Conservation (phyloP, 2,888 invertebrate genomes). For the Zeuzera pyrina region DNA sequence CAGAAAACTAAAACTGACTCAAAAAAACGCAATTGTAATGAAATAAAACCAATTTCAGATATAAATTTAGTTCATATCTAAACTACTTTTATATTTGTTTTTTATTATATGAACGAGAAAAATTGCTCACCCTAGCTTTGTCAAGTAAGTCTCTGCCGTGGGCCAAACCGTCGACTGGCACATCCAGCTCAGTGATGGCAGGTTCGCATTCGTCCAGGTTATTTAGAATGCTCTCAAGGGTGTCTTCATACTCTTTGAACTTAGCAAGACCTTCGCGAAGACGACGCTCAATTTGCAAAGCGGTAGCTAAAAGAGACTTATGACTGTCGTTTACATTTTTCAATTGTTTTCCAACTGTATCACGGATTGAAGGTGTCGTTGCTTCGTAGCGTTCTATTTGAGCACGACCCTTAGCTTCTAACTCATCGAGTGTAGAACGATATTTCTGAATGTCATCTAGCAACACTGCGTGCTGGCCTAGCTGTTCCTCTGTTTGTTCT, state of each 20-base stretch:
- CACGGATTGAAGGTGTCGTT: conserved; percentile 80
- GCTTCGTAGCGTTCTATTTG: conserved; percentile 87
- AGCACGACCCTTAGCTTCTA: conserved; percentile 86
- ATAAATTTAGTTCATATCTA: too few species aligned
- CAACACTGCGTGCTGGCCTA: conserved; percentile 87
- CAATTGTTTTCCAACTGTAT: conserved; percentile 87
- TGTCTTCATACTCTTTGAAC: conserved; percentile 95
- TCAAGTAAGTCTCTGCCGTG: conserved; percentile 82
- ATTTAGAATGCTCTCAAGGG: conserved; percentile 86
- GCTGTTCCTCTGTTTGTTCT: conserved; percentile 92
- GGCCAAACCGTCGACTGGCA: conserved; percentile 81
- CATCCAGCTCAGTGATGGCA: conserved; percentile 82
- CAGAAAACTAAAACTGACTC: too few species aligned
- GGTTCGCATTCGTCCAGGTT: conserved; percentile 88
- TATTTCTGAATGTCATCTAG: conserved; percentile 88
- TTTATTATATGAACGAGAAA: too few species aligned
- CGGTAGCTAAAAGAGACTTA: conserved; percentile 89
- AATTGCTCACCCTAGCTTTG: conserved; percentile 80
- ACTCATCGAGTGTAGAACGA: conserved; percentile 83
- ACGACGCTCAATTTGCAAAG: conserved; percentile 91
- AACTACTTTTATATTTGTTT: too few species aligned
- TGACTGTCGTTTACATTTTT: conserved; percentile 95
- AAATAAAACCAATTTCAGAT: too few species aligned
- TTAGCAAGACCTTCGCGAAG: conserved; percentile 90
- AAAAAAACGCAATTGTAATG: too few species aligned